phyloP scores from a whole-genome alignment of 2,113 vertebrate species.

The Sakesphorus luctuosus region DNA sequence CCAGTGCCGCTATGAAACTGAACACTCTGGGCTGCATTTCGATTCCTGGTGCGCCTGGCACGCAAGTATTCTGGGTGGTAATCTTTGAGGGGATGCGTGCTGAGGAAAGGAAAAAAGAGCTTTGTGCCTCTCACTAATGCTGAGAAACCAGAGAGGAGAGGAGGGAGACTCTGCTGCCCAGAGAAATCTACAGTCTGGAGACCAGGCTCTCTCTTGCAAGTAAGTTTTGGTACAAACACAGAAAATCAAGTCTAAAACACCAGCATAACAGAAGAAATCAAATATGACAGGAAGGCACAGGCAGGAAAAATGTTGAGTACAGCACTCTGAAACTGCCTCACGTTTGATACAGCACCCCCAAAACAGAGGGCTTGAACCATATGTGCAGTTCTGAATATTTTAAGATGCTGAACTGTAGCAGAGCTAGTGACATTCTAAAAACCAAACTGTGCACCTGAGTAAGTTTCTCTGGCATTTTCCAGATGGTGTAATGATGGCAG shows the following conservation, averaged over 20 bases:
- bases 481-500: background rate
- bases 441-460: background rate
- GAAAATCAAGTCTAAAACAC: background rate
- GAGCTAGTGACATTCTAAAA: background rate
- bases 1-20: background rate
- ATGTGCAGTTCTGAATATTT: background rate
- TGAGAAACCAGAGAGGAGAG: background rate
- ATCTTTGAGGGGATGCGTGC: background rate
- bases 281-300: background rate
- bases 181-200: background rate
- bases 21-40: background rate
- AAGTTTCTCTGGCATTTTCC: background rate
- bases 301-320: background rate
- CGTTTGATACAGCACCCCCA: background rate
- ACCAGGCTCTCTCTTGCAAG: background rate
- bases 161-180: background rate
- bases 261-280: background rate
- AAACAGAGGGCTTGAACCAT: background rate
- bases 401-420: background rate
- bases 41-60: background rate
- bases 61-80: slow-evolving; percentile 4
- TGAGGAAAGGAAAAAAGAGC: background rate
- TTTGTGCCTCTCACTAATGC: background rate
- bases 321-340: background rate
- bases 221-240: background rate